Conservation (phyloP, 2,113 vertebrate genomes). For the Andinoacara biseriatus region DNA sequence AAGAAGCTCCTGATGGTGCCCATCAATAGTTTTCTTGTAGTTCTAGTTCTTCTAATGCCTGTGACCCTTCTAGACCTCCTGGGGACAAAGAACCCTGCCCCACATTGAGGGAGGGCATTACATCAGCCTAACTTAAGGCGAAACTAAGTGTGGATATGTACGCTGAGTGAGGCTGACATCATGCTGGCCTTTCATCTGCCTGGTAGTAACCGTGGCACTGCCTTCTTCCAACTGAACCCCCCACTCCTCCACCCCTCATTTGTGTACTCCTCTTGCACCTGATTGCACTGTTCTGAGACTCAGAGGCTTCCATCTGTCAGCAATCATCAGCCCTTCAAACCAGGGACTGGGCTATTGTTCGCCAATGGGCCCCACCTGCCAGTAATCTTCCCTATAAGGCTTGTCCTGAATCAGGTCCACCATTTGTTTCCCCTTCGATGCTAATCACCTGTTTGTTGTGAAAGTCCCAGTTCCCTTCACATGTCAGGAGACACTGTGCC, state of each 20-base stretch:
- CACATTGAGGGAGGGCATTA: conserved; percentile 56
- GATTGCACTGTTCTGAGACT: conserved; percentile 79
- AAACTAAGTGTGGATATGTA: conserved; percentile 54
- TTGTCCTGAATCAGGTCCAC: conserved; percentile 68
- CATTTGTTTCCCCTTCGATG: conserved; percentile 79
- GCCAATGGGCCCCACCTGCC: conserved; percentile 80
- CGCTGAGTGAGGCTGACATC: conserved; percentile 82
- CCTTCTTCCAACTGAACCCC: conserved; percentile 48
- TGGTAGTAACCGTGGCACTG: conserved; percentile 69
- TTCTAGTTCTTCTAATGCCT: conserved; percentile 23
- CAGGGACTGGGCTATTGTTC: conserved; percentile 75
- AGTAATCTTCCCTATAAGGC: conserved; percentile 77
- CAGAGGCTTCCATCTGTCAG: conserved; percentile 80
- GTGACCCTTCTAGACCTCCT: conserved; percentile 39
- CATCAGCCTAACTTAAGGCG: conserved; percentile 74
- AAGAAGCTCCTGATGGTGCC: conserved; percentile 47
- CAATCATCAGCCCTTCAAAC: conserved; percentile 82
- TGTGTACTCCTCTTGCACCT: conserved; percentile 64
- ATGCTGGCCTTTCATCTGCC: conserved; percentile 72
- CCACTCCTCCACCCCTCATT: neutral
- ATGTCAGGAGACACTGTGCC: conserved; percentile 64
- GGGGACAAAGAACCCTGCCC: conserved; percentile 22
- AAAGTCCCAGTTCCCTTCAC: conserved; percentile 66
- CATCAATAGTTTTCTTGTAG: conserved; percentile 37
- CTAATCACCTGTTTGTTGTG: conserved; percentile 81